These are phyloP conservation scores for Macropodus opercularis DNA, from an alignment of 2,797 vertebrate species.

Conservation along the genomic window DNA sequence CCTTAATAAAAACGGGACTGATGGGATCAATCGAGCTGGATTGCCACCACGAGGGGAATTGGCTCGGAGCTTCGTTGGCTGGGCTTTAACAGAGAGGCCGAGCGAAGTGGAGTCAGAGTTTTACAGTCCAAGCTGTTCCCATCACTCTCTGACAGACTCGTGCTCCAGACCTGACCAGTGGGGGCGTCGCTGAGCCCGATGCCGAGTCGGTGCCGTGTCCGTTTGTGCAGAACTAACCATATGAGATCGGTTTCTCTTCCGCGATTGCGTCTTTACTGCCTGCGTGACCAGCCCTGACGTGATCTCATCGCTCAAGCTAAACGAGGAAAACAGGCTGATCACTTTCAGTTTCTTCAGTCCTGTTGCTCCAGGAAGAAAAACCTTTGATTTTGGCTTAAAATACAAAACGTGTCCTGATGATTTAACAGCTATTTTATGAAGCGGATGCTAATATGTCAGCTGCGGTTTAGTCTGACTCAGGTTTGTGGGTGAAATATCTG, in stretches of 20 bases:
- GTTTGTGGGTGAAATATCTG: conserved; percentile 13
- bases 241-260: conserved; percentile 25
- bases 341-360: conserved; percentile 11
- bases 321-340: conserved; percentile 30
- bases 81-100: conserved; percentile 56
- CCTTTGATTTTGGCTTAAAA: not conserved
- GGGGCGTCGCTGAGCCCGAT: conserved; percentile 28
- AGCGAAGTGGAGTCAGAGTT: conserved; percentile 49
- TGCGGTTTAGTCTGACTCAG: conserved; percentile 7
- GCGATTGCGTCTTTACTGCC: conserved; percentile 62
- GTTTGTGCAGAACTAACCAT: no score
- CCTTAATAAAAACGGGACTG: conserved; percentile 67
- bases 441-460: conserved; percentile 16
- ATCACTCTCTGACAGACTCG: conserved; percentile 61
- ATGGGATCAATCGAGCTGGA: conserved; percentile 71
- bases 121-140: conserved; percentile 58
- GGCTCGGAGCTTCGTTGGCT: conserved; percentile 49
- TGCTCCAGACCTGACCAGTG: conserved; percentile 36
- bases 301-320: conserved; percentile 47
- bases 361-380: not conserved
- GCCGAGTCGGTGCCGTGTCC: conserved; percentile 2
- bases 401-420: not conserved
- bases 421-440: not conserved
- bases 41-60: conserved; percentile 67
- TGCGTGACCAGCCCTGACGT: conserved; percentile 47